Conservation (phyloP, 2,113 vertebrate genomes). For the Zapus hudsonius region DNA sequence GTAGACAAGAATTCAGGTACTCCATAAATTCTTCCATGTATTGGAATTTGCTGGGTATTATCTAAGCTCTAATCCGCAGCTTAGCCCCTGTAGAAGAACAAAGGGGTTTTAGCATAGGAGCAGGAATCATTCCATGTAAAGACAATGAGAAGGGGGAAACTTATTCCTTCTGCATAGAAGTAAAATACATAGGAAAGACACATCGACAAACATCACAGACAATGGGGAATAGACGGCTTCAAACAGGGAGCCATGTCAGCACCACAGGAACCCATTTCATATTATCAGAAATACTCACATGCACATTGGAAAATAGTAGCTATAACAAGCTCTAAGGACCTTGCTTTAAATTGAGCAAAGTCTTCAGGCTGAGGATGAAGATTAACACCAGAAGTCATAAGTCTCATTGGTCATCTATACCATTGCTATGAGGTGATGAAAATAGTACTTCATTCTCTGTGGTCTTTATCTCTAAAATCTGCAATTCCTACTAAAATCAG, state of each 20-base stretch:
- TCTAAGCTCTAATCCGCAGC: no score
- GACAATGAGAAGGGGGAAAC: neutral
- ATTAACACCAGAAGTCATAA: rapidly evolving
- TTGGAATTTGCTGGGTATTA: no score
- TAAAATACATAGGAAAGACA: neutral
- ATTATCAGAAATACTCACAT: neutral
- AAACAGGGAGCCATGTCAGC: neutral
- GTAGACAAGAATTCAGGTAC: no score
- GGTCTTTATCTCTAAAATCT: neutral
- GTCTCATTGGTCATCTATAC: neutral
- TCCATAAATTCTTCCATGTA: no score
- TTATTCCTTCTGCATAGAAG: neutral
- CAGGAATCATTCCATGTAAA: neutral
- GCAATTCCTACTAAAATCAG: neutral
- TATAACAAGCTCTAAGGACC: neutral
- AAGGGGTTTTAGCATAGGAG: neutral
- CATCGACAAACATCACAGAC: neutral
- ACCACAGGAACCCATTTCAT: neutral
- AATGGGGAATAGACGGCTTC: neutral
- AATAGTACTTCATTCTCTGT: neutral
- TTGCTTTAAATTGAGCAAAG: neutral
- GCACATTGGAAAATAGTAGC: neutral
- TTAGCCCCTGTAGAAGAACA: no score
- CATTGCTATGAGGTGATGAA: neutral
- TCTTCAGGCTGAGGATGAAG: neutral